These are phyloP conservation scores for Poeciliopsis occidentalis DNA, from an alignment of 2,113 vertebrate species.

Conservation along the genomic window DNA sequence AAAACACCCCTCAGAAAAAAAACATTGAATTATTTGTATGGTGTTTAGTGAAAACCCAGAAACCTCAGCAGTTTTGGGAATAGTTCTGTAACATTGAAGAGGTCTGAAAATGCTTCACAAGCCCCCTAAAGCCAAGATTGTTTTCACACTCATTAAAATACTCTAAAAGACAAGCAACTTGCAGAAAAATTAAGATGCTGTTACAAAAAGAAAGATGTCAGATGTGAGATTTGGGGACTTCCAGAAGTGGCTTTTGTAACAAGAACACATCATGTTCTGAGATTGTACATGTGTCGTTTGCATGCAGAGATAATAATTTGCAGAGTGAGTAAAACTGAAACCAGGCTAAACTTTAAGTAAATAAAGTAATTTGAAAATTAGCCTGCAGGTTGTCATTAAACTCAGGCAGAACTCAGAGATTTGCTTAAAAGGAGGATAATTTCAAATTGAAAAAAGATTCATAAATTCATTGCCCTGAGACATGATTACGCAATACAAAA, in stretches of 20 bases:
- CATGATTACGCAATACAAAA: background rate
- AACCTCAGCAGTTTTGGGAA: constrained; percentile 1
- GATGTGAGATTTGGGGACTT: background rate
- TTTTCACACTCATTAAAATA: constrained; percentile 7
- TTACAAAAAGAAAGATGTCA: background rate
- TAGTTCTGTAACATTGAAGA: background rate
- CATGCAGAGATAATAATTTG: no score
- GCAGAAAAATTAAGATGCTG: background rate
- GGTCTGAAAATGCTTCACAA: background rate
- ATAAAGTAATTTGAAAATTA: background rate
- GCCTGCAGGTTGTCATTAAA: background rate
- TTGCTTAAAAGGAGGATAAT: background rate
- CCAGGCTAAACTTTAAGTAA: no score
- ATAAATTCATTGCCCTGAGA: constrained; percentile 27
- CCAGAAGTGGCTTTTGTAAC: background rate
- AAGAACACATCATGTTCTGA: no score
- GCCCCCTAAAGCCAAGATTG: background rate
- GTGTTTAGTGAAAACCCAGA: background rate
- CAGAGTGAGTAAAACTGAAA: no score
- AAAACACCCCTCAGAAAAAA: background rate
- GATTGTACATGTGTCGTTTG: no score
- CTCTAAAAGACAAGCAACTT: constrained; percentile 5
- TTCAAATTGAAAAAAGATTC: constrained; percentile 21
- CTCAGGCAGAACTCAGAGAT: background rate
- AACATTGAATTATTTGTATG: background rate